Conservation (phyloP, 2,797 vertebrate genomes). For the Rhinella marina region DNA sequence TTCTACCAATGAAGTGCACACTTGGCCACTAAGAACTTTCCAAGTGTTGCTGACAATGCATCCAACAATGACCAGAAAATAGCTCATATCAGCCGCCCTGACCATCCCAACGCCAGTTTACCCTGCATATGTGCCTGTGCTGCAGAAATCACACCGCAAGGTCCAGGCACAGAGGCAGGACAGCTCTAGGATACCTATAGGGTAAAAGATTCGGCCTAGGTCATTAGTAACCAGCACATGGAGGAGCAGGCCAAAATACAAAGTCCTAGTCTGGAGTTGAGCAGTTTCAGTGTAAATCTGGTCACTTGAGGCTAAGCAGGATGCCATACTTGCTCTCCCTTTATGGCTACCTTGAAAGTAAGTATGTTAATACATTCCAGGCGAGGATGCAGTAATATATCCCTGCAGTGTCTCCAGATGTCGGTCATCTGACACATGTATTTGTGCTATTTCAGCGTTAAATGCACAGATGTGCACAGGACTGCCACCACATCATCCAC, state of each 20-base stretch:
- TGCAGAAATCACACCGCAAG: background rate
- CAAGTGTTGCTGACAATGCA: too few species aligned
- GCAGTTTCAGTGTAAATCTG: slow-evolving; percentile 4
- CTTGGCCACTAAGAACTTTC: background rate
- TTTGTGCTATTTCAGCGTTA: slow-evolving; percentile 19
- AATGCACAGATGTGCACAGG: slow-evolving; percentile 46
- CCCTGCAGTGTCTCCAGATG: slow-evolving; percentile 45
- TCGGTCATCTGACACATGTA: slow-evolving; percentile 3
- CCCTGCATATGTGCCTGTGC: background rate
- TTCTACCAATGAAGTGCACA: background rate
- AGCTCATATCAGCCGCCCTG: background rate
- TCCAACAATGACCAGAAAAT: background rate
- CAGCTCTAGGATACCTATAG: background rate
- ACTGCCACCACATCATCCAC: background rate
- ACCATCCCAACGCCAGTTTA: too few species aligned
- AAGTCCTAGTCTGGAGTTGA: background rate
- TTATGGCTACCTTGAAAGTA: slow-evolving; percentile 53
- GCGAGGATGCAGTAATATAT: background rate
- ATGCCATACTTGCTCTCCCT: background rate
- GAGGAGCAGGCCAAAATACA: background rate
- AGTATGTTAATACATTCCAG: slow-evolving; percentile 54
- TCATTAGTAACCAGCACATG: background rate
- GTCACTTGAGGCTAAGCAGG: background rate
- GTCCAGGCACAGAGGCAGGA: background rate
- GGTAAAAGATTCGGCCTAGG: background rate